Evolutionary conservation across 1,140 invertebrate genomes (phyloP), one percentile per base, ranked within the genome.

Genomic region (Grapholita molesta): DNA sequence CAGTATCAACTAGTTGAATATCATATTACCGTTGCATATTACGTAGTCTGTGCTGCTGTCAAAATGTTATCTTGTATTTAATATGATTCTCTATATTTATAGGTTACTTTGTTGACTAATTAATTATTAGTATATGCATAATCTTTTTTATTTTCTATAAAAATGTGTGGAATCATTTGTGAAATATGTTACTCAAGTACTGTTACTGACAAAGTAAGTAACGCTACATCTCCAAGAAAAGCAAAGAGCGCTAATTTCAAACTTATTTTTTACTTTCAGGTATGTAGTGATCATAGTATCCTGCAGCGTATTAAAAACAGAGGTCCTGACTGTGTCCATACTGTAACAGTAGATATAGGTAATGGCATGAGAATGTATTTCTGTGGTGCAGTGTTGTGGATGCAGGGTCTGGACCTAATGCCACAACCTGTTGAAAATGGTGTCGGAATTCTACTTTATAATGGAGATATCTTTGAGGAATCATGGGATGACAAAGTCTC

Each of bases 381-480:
- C 55, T 82, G 68, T 80, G 89, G 84, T 6, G 70, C 83, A 42
- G 89, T 91, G 9, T 68, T 92, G 32, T 92, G 90, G 90, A 92
- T 86, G 83, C 92, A 92, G 75, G 92, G 92, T 15, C 38, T 65
- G 3, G 9, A 75, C n/a, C 70, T 83, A 5, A 74, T 74, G 8
- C 38, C 64, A 64, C 92, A 92, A 75, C 92, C 92, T 12, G 32
- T 90, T 28, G 75, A 88, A 78, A 84, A 82, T 72, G 70, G 89
- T n/a, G 33, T 68, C 33, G 88, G 89, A 23, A 75, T 87, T 35
- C 75, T 93, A 30, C 71, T 93, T 21, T 92, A 84, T 70, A 93
- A 93, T 85, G 92, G 92, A 64, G 92, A 93, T 80, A 85, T 92
- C 33, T 93, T 88, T 81, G 79, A 92, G 72, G 70, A 83, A n/a